Conservation (phyloP, 2,888 invertebrate genomes). For the Cynaeus angustus region DNA sequence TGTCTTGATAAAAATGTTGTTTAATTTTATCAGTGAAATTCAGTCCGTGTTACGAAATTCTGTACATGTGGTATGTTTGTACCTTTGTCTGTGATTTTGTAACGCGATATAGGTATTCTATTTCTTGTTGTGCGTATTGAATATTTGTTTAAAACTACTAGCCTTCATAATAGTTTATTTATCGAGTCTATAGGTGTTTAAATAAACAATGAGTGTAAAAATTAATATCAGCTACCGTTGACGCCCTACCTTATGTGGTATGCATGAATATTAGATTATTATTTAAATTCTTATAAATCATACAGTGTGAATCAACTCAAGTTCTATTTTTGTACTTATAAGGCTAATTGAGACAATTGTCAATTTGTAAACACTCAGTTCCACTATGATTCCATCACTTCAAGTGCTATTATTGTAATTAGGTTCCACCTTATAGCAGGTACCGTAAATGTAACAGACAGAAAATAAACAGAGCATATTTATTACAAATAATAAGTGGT, state of each 20-base stretch:
- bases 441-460: conserved; percentile 26
- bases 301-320: too few relatives aligned
- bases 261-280: conserved; percentile 11
- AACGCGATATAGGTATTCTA: not conserved
- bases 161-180: not conserved
- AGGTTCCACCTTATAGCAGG: conserved; percentile 1
- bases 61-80: conserved; percentile 3
- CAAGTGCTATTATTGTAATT: not conserved
- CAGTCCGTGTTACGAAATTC: conserved; percentile 8
- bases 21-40: conserved; percentile 7
- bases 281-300: not conserved
- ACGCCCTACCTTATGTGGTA: not conserved
- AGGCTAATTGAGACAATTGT: conserved; percentile 3
- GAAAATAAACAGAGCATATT: conserved; percentile 44
- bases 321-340: not conserved
- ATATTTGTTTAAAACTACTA: not conserved
- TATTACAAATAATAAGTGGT: conserved; percentile 38
- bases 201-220: conserved; percentile 9
- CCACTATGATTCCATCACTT: conserved; percentile 1
- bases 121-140: not conserved
- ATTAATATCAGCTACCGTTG: conserved; percentile 11
- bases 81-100: not conserved
- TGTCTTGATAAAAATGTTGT: not conserved
- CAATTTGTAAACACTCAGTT: conserved; percentile 3
- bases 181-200: not conserved